These are phyloP conservation scores for Eulemur mongoz DNA, from an alignment of 2,797 vertebrate genomes.

Conservation along the genomic window DNA sequence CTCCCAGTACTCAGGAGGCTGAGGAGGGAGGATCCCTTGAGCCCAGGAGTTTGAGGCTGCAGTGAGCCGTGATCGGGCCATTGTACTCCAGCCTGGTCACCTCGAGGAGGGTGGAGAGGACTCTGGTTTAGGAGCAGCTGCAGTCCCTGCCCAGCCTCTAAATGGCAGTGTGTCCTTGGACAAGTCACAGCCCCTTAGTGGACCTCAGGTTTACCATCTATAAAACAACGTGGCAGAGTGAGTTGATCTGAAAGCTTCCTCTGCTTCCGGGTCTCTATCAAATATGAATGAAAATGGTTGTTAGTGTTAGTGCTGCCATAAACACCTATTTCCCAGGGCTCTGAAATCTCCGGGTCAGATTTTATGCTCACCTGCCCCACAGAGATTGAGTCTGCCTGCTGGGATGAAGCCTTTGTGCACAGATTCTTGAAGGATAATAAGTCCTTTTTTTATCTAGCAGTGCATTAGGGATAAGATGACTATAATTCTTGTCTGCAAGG, in stretches of 20 bases:
- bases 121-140: background rate
- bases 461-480: conserved; percentile 83
- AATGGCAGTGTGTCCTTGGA: too few species aligned
- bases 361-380: conserved; percentile 72
- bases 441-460: conserved; percentile 81
- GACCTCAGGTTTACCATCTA: conserved; percentile 55
- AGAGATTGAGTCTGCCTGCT: conserved; percentile 79
- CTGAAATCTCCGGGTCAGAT: conserved; percentile 75
- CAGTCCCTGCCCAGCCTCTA: background rate
- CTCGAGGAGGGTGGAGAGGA: background rate
- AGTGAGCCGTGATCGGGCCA: background rate
- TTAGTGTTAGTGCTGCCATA: conserved; percentile 59
- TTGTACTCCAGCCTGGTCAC: background rate
- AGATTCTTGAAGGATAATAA: conserved; percentile 83
- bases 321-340: conserved; percentile 69
- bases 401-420: conserved; percentile 80
- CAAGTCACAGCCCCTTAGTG: background rate
- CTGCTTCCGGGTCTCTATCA: background rate
- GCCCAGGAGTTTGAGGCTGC: background rate
- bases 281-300: conserved; percentile 59
- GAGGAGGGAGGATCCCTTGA: background rate
- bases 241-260: background rate
- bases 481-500: conserved; percentile 83
- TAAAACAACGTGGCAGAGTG: background rate
- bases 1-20: background rate